Evolutionary conservation across 2,113 vertebrate species (phyloP).

Genomic region (Ophthalmolycus amberensis): DNA sequence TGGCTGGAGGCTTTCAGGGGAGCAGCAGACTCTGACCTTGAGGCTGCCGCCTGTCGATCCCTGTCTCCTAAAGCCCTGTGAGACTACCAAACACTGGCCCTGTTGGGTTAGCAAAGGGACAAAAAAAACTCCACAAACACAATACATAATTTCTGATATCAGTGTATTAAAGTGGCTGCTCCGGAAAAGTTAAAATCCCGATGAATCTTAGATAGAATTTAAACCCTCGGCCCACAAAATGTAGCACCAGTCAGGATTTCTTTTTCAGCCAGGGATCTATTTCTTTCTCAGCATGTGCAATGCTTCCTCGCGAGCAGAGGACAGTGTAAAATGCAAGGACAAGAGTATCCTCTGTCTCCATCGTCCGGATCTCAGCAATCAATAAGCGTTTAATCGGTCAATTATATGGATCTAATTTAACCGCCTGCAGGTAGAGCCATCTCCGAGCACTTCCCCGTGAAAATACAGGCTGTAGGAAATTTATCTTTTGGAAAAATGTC

Average conservation of each 20-base stretch:
- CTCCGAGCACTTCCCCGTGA: slow-evolving; percentile 69
- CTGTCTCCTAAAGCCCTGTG: slow-evolving; percentile 51
- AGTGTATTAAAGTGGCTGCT: slow-evolving; percentile 13
- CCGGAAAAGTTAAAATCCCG: slow-evolving; percentile 17
- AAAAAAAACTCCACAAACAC: slow-evolving; percentile 35
- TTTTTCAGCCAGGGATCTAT: slow-evolving; percentile 10
- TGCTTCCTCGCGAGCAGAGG: slow-evolving; percentile 44
- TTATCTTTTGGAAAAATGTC: slow-evolving; percentile 82
- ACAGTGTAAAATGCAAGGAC: slow-evolving; percentile 70
- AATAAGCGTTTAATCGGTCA: slow-evolving; percentile 86
- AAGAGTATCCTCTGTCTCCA: slow-evolving; percentile 70
- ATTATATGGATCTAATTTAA: slow-evolving; percentile 83
- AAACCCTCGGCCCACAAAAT: slow-evolving; percentile 25
- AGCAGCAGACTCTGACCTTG: slow-evolving; percentile 83
- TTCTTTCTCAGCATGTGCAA: slow-evolving; percentile 30
- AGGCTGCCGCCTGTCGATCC: slow-evolving; percentile 79
- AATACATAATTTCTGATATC: slow-evolving; percentile 25
- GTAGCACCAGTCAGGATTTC: slow-evolving; percentile 18
- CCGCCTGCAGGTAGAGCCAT: slow-evolving; percentile 79
- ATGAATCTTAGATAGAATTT: slow-evolving; percentile 34
- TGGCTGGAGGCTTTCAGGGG: slow-evolving; percentile 77
- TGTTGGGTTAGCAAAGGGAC: slow-evolving; percentile 52
- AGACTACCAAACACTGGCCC: slow-evolving; percentile 41
- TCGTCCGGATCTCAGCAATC: slow-evolving; percentile 79
- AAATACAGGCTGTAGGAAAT: slow-evolving; percentile 80